Base-by-base conservation (phyloP, 2,888 invertebrate genomes). In the Eupithecia insigniata region DNA sequence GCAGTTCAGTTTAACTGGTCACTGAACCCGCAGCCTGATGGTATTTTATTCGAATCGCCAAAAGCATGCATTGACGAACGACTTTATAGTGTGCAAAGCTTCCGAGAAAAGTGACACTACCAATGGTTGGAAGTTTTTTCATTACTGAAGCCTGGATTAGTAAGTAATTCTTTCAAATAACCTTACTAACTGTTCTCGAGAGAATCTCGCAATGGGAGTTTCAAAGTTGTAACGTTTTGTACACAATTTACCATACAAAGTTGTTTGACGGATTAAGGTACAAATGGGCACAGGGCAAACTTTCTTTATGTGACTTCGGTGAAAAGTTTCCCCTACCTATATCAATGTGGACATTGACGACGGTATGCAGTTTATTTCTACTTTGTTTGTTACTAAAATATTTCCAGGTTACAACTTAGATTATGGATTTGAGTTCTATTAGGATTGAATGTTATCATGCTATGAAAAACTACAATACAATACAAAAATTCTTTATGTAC, bases 121-220 rank as follows among this genome's bases (percentile, higher is more conserved):
- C 78, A 76, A 80, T 72, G 79, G 10, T 51, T 73, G 80, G 78
- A 84, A 84, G 81, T 85, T 85, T 85, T 85, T 85, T 85, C 83
- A 85, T 85, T 83, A 84, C 81, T 77, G 78, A 60, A 64, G 74
- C 76, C 72, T 55, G 81, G 83, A 82, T 83, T 83, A 82, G 78
- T 75, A 76, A 82, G 78, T 75, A 76, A 80, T 79, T 78, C 78
- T 76, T 76, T 77, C 75, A 76, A 60, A 71, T 67, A 68, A 71
- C 70, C 76, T 58, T 76, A 76, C 74, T 76, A 26, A 76, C 72
- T 76, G 75, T 67, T 69, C 72, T 72, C 75, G 74, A 69, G 64
- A 39, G 36, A 46, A 66, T 55, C 66, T 73, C 67, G 22, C 58
- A 60, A 67, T 61, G 5, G 5, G 34, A 70, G 26, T 34, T 66